Conservation (phyloP, 2,113 vertebrate species). For the Aramus guarauna region DNA sequence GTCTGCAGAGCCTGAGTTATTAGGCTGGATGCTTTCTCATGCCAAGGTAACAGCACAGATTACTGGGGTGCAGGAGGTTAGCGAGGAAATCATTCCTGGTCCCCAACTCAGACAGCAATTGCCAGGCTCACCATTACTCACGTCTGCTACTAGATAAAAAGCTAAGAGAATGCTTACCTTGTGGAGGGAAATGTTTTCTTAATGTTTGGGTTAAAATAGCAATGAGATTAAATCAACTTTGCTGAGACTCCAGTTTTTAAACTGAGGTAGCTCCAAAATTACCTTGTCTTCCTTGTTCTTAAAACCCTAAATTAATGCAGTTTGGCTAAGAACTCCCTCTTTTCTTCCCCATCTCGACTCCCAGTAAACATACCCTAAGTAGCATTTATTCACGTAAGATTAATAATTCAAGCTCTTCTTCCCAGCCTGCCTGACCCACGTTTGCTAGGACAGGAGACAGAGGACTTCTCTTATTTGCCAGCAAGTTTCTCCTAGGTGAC, state of each 20-base stretch:
- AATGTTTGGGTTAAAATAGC: background rate
- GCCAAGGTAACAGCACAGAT: background rate
- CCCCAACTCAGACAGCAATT: background rate
- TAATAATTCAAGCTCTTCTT: background rate
- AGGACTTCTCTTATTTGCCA: background rate
- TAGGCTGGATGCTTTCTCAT: background rate
- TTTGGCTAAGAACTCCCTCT: background rate
- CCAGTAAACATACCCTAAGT: background rate
- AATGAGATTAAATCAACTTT: background rate
- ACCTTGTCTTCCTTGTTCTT: background rate
- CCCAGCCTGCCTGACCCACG: background rate
- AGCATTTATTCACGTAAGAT: background rate
- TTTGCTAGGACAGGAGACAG: background rate
- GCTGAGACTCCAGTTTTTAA: background rate
- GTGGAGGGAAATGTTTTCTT: background rate
- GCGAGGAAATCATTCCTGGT: background rate
- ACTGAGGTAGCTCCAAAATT: background rate
- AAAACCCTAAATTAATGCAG: background rate
- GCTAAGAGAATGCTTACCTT: background rate
- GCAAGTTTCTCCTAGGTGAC: background rate
- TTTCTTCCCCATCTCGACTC: background rate
- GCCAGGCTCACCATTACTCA: background rate
- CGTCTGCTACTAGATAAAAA: background rate
- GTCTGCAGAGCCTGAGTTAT: background rate
- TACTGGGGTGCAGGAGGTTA: background rate